phyloP scores from a whole-genome alignment of 1,140 invertebrate species.

The Diorhabda carinulata region DNA sequence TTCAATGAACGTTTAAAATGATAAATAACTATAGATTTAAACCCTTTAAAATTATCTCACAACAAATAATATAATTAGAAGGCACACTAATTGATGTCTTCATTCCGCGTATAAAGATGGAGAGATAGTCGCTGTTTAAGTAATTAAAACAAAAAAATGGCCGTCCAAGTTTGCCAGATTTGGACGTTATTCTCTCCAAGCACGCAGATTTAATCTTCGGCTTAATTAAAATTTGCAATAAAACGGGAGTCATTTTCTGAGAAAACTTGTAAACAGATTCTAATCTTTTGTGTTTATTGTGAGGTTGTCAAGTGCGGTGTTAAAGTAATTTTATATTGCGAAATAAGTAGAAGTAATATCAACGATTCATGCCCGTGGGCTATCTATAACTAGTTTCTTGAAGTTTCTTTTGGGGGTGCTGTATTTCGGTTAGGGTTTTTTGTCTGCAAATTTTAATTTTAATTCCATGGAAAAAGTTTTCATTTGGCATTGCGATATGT shows the following conservation, averaged over 20 bases:
- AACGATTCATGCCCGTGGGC: neutral
- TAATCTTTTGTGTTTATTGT: neutral
- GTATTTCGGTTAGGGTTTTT: too few species aligned
- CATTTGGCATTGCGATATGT: too few species aligned
- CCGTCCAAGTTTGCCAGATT: neutral
- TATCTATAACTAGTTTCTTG: too few species aligned
- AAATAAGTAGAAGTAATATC: neutral
- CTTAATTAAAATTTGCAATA: constrained; percentile 3
- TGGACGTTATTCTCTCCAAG: constrained; percentile 1
- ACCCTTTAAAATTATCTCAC: neutral
- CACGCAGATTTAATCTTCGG: constrained; percentile 1
- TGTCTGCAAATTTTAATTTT: too few species aligned
- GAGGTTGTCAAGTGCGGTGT: neutral
- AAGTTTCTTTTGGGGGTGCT: too few species aligned
- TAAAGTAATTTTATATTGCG: neutral
- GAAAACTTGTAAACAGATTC: constrained; percentile 5
- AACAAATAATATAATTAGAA: constrained; percentile 1
- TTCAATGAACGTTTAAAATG: too few species aligned
- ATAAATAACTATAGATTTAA: neutral
- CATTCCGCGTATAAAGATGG: neutral
- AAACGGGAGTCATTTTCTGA: constrained; percentile 1
- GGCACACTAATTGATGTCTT: constrained; percentile 1
- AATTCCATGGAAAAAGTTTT: too few species aligned
- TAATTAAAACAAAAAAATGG: neutral
- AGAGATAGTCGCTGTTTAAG: neutral